Base-by-base conservation (phyloP, 2,888 invertebrate genomes). In the Miltochrista miniata region DNA sequence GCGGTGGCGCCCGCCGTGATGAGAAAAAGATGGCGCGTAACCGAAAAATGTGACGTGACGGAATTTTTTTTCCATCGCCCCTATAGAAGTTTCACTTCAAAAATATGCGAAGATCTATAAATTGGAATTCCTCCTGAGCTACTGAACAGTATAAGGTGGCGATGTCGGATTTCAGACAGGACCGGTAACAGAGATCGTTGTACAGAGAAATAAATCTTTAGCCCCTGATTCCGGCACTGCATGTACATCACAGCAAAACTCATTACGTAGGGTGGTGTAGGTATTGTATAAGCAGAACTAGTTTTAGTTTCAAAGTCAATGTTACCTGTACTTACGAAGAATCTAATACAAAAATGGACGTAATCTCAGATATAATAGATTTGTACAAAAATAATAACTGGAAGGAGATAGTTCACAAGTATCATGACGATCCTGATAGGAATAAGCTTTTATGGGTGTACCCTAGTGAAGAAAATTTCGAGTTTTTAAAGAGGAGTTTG, bases 401-500 rank as follows among this genome's bases (percentile, higher is more conserved):
- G 93, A 81, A 74, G 49, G 85, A 87, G 40, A 85, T 93, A 34
- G 72, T 83, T 1, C 69, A 81, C 0, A 80, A 56, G 12, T 92
- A 93, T 84, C 83, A 88, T 62, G 84, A 93, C 45, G 92, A 92
- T 57, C 82, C 89, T 3, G 81, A 93, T 7, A 87, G 91, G 51
- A 92, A 92, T 30, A 93, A 91, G 72, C 71, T 96, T 45, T 79
- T 96, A 13, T 97, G 96, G 97, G 94, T 95, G 43, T 95, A 94
- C 88, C 97, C 96, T 0, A 93, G 93, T 34, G 90, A 93, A 59
- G 83, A 92, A 1, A 94, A 95, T 77, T 92, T 96, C 42, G 60
- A 71, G 8, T 95, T 94, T 73, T 79, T 96, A 0, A 85, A 90
- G 60, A 65, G 81, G 4, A 72, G 87, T 42, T 69, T 95, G 45